Conservation (phyloP, 2,888 invertebrate species). For the Hirtodrosophila duncani region DNA sequence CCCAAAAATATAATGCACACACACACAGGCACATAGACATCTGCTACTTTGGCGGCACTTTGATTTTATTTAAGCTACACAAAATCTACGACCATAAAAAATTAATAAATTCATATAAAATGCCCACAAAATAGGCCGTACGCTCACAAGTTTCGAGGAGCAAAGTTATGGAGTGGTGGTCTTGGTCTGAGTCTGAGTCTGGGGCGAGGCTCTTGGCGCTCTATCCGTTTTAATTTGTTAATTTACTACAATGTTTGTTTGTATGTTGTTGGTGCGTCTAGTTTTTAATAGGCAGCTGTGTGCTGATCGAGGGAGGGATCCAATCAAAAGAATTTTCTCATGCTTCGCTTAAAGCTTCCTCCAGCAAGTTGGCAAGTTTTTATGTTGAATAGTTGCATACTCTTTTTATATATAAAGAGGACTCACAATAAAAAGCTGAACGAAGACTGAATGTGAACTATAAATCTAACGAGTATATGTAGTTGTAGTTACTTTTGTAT, state of each 20-base stretch:
- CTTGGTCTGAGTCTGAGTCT: slow-evolving; percentile 7
- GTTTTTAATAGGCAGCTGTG: slow-evolving; percentile 52
- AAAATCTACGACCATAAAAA: slow-evolving; percentile 61
- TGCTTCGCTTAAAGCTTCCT: slow-evolving; percentile 27
- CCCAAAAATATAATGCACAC: slow-evolving; percentile 30
- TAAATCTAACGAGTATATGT: too few relatives aligned
- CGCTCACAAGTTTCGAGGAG: slow-evolving; percentile 52
- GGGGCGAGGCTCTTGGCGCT: slow-evolving; percentile 22
- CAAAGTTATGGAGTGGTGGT: neutral
- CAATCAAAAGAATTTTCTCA: slow-evolving; percentile 36
- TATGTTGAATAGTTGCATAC: too few relatives aligned
- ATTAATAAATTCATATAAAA: slow-evolving; percentile 67
- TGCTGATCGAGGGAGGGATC: slow-evolving; percentile 18
- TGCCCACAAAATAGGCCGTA: slow-evolving; percentile 44
- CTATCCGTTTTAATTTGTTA: slow-evolving; percentile 58
- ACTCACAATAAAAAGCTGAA: too few relatives aligned
- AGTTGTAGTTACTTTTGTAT: too few relatives aligned
- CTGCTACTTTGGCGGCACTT: slow-evolving; percentile 34
- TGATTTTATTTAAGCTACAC: slow-evolving; percentile 41
- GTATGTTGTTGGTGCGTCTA: slow-evolving; percentile 37
- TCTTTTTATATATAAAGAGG: too few relatives aligned
- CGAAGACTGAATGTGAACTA: too few relatives aligned
- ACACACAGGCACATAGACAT: slow-evolving; percentile 10
- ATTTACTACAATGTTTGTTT: slow-evolving; percentile 60
- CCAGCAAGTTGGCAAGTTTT: slow-evolving; percentile 34